Base-by-base conservation (phyloP, 2,113 vertebrate genomes). In the Scartelaos histophorus region DNA sequence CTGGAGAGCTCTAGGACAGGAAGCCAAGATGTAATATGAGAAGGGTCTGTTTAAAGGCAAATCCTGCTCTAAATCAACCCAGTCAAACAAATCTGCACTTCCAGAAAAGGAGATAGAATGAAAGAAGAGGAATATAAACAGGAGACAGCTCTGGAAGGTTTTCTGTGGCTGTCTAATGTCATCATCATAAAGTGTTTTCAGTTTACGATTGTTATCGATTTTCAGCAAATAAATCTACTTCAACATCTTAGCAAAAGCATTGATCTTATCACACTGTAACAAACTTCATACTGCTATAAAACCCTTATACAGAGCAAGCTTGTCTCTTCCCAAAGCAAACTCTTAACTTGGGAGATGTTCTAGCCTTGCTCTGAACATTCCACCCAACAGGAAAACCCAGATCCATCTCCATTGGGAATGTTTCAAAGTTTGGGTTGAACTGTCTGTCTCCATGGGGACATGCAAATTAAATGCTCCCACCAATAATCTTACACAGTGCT, bases 21-120 rank as follows among this genome's bases (percentile, higher is more conserved):
- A 46, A 51, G 54, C 9, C 51, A 43, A 10, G 49, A 38, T 21
- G 21, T 9, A n/a, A 64, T 16, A 24, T 68, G 34, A 17, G 66
- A 54, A 12, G 21, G 47, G 29, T 34, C 25, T 21, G 29, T 66
- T 11, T 46, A 56, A 62, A 80, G 56, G 49, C 62, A 29, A 73
- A 58, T 57, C 47, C 56, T 69, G 73, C 73, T 62, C 13, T 65
- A 73, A 56, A 67, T 79, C 73, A 51, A 61, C 57, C 29, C 74
- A 4, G 34, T 70, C 21, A 64, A 67, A 38, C 61, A 57, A 47
- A 24, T 61, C 64, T 49, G 46, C 64, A 6, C 38, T 66, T 35
- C 66, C 45, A 35, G 54, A 21, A 21, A 22, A 51, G 19, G 21
- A 56, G 12, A 56, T 24, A 2, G 3, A 22, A 21, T 13, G 54